A percentile compares a stretch with the other conserved stretches of the same genome.
Conservation (phyloP, 2,888 invertebrate genomes). For the Caenorhabditis sp. region DNA sequence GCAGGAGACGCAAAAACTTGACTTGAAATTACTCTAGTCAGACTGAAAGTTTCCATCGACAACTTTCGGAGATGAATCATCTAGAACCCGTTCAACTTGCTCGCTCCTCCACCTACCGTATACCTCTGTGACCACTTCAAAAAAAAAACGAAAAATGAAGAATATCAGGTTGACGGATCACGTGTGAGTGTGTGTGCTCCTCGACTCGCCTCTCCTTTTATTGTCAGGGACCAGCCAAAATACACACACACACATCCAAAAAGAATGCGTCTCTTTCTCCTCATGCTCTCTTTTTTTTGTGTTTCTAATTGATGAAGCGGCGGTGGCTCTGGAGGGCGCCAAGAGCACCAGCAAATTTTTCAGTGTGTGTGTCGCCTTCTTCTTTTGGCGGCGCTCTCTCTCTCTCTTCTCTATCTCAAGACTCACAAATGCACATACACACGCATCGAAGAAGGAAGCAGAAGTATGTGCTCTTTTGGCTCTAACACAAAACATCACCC, state of each 20-base stretch:
- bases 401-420: slow-evolving; percentile 13
- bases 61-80: not conserved
- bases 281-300: slow-evolving; percentile 7
- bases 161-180: slow-evolving; percentile 25
- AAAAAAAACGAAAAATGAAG: slow-evolving; percentile 10
- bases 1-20: too few relatives aligned
- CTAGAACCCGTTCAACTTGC: not conserved
- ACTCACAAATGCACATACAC: slow-evolving; percentile 37
- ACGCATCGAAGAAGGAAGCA: not conserved
- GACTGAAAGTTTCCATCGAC: too few relatives aligned
- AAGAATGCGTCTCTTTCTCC: slow-evolving; percentile 13
- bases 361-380: slow-evolving; percentile 2
- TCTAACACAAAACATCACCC: slow-evolving; percentile 3
- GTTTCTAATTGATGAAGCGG: slow-evolving; percentile 54
- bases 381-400: not conserved
- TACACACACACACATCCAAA: slow-evolving; percentile 3
- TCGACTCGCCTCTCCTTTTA: not conserved
- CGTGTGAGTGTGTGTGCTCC: slow-evolving; percentile 22
- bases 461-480: slow-evolving; percentile 8
- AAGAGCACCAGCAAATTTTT: slow-evolving; percentile 1
- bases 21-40: too few relatives aligned
- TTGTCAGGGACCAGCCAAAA: not conserved
- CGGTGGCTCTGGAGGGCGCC: slow-evolving; percentile 33
- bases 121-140: slow-evolving; percentile 20
- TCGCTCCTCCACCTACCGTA: not conserved